Base-by-base conservation (phyloP, 1,140 invertebrate species). In the Nasonia vitripennis region DNA sequence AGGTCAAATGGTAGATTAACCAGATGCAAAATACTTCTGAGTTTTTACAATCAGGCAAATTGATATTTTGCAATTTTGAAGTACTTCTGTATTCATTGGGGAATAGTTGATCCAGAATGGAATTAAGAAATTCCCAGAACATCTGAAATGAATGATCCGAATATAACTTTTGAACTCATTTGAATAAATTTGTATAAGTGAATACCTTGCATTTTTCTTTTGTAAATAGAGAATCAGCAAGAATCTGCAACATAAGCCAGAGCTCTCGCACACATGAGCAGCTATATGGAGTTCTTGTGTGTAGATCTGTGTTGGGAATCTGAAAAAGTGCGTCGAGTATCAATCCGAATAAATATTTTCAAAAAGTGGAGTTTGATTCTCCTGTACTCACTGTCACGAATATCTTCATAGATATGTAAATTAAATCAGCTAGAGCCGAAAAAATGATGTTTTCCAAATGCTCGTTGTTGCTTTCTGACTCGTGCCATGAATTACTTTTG, bases 231-330 rank as follows among this genome's bases (percentile, higher is more conserved):
- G 88, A 88, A 67, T 90, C 90, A n/a, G 90, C 88, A 27, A 93
- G 89, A 83, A 92, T 88, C 85, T 93, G 91, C 48, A 94, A 68
- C 89, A 94, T 91, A 0, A 92, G 86, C 93, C 93, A 94, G 70
- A 94, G 86, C 89, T 94, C 93, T 87, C 92, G 89, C 17, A 91
- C 88, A 75, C 94, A 94, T 3, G 91, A 91, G 78, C 94, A 94
- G 81, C 87, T 91, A 83, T 92, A 94, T 11, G 93, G 92, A 41
- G 90, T 92, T 89, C 88, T 93, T 0, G 88, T 83, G 80, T 82
- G 86, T 20, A 94, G 83, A 79, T 93, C 91, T 68, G 83, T 81
- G 14, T 90, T 87, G 67, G 89, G 85, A 73, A 91, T 90, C 91
- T 93, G 20, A 80, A 89, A 87, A 41, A 14, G n/a, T 75, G 31